A percentile compares a stretch with the other conserved stretches of the same genome.
These are phyloP conservation scores for Perithous albicinctus DNA, from an alignment of 2,888 invertebrate genomes.

Conservation along the genomic window DNA sequence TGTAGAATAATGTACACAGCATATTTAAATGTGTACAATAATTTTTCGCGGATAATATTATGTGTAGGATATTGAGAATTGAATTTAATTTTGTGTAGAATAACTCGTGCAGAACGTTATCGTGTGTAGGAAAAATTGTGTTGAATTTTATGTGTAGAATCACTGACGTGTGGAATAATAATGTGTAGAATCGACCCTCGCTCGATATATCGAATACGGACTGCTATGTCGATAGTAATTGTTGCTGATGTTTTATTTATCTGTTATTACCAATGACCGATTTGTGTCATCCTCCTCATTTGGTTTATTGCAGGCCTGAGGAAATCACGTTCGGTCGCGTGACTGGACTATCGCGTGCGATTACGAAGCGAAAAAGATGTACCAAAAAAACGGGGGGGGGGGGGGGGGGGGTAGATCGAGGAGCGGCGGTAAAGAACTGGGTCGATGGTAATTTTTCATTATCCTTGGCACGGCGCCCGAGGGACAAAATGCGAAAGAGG, in stretches of 20 bases:
- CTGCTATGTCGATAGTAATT: background rate
- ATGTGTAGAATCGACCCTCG: background rate
- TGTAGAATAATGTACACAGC: too few species aligned
- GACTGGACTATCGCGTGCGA: constrained; percentile 54
- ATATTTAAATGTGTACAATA: too few species aligned
- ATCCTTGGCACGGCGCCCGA: constrained; percentile 33
- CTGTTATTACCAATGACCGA: constrained; percentile 2
- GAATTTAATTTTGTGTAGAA: too few species aligned
- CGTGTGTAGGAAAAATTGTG: too few species aligned
- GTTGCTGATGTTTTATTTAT: background rate
- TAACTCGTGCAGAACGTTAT: too few species aligned
- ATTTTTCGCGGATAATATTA: too few species aligned
- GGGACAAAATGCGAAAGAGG: constrained; percentile 33
- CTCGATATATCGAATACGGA: background rate
- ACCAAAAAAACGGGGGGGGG: constrained; percentile 4
- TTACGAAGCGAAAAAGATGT: constrained; percentile 26
- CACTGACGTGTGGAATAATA: background rate
- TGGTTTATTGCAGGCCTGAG: constrained; percentile 9
- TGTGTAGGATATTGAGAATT: too few species aligned
- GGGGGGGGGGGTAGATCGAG: constrained; percentile 1
- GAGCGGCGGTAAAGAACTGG: constrained; percentile 14
- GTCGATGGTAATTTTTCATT: constrained; percentile 39
- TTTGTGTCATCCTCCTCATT: constrained; percentile 17
- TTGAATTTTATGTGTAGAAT: too few species aligned
- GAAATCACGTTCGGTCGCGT: constrained; percentile 47